These are phyloP conservation scores for Sebastes diploproa DNA, from an alignment of 2,797 vertebrate genomes.

Conservation along the genomic window DNA sequence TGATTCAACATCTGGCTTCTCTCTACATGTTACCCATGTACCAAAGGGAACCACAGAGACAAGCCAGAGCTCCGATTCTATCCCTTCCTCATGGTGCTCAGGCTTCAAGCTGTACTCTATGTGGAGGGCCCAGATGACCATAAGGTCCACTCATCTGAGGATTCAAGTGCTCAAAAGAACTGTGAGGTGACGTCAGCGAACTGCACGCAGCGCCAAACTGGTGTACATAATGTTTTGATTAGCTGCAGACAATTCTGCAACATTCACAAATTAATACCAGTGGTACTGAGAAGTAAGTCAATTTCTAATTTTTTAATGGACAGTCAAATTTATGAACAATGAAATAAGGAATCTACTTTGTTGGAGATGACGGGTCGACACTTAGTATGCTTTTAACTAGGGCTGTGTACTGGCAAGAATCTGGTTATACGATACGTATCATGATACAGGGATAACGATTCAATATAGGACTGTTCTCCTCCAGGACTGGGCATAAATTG, in stretches of 20 bases:
- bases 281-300: not conserved
- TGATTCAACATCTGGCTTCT: constrained; percentile 65
- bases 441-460: too few relatives aligned
- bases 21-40: constrained; percentile 21
- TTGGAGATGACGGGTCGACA: not conserved
- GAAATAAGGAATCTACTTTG: not conserved
- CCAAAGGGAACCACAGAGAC: constrained; percentile 26
- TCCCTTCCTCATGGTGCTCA: not conserved
- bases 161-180: not conserved
- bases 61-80: constrained; percentile 4
- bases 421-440: too few relatives aligned
- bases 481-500: not conserved
- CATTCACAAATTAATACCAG: not conserved
- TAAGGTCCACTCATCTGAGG: not conserved
- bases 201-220: too few relatives aligned
- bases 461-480: not conserved
- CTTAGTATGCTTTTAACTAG: not conserved
- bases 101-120: not conserved
- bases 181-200: not conserved
- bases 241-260: not conserved
- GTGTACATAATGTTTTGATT: not conserved
- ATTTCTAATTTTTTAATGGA: not conserved
- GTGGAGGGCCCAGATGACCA: not conserved
- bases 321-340: not conserved
- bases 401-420: too few relatives aligned